These are phyloP conservation scores for Neogale vison DNA, from an alignment of 2,113 vertebrate species.

Conservation along the genomic window DNA sequence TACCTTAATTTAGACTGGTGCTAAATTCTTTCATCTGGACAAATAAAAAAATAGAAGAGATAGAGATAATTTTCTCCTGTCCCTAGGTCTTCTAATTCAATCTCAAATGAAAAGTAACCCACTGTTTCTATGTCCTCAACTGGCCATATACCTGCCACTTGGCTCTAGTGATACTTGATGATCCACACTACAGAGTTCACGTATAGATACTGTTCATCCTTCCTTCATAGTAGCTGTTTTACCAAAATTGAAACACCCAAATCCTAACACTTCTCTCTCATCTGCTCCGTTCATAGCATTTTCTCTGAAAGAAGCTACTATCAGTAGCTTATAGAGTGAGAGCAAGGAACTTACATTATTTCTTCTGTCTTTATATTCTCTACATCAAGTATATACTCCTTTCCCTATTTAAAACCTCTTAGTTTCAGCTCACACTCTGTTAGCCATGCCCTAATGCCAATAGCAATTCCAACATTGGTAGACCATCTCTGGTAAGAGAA, in stretches of 20 bases:
- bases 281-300: not conserved
- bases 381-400: not conserved
- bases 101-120: not conserved
- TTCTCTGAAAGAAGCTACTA: not conserved
- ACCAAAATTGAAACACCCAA: not conserved
- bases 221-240: not conserved
- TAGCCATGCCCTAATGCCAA: not conserved
- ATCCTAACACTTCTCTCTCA: not conserved
- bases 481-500: not conserved
- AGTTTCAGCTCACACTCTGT: not conserved
- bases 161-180: not conserved
- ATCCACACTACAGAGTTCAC: not conserved
- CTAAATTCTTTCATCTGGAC: not conserved
- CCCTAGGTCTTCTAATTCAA: not conserved
- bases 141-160: not conserved
- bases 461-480: not conserved
- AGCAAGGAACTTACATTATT: not conserved
- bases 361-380: not conserved
- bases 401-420: not conserved
- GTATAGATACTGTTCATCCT: not conserved
- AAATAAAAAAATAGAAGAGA: not conserved
- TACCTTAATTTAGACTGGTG: not conserved
- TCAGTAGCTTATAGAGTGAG: not conserved
- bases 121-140: not conserved
- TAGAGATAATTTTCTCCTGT: not conserved